Base-by-base conservation (phyloP, 2,888 invertebrate genomes). In the Hermaeophaga mercurialis region DNA sequence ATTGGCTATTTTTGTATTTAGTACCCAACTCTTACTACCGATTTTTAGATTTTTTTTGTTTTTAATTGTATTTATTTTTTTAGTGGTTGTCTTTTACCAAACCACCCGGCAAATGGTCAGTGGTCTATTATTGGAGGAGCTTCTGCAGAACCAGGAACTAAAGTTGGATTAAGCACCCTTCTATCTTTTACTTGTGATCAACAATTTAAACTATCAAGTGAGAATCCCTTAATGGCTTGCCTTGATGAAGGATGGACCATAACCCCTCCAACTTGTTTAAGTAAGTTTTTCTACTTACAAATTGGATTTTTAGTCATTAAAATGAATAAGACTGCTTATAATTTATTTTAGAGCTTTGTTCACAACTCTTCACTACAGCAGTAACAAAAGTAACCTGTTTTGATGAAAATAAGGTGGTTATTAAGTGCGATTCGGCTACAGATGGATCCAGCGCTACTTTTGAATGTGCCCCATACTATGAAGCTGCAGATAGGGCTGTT, bases 381-480 rank as follows among this genome's bases (percentile, higher is more conserved):
- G 52, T 58, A 11, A 63, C 61, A 8, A 63, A 41, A 1, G 56
- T 70, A 1, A 34, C 46, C 2, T 71, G 70, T 52, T 62, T 52
- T 8, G 43, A 65, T 15, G 41, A 56, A 15, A 52, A 55, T 7
- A 54, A 50, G 1, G 60, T 45, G 0, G 49, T 53, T 19, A 59
- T 68, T 3, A 64, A 64, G 33, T 72, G 71, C 44, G 56, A 58
- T 11, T 56, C 66, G 43, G 67, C 74, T 1, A 65, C 66, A n/a
- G 59, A 66, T 8, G 69, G 66, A 5, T 67, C 70, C 24, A 43
- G 31, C 1, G 66, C 70, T 1, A 66, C 49, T 1, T 66, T 67
- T 49, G 54, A 39, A 11, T 74, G 75, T 52, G 66, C 63, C 1
- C 48, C 61, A 0, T 70, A 67, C 22, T 72, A 71, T 55, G 73